Percentiles rank a stretch among this genome's conserved stretches.
Evolutionary conservation across 1,140 invertebrate genomes (phyloP).

Genomic region (Leptinotarsa lineolata): DNA sequence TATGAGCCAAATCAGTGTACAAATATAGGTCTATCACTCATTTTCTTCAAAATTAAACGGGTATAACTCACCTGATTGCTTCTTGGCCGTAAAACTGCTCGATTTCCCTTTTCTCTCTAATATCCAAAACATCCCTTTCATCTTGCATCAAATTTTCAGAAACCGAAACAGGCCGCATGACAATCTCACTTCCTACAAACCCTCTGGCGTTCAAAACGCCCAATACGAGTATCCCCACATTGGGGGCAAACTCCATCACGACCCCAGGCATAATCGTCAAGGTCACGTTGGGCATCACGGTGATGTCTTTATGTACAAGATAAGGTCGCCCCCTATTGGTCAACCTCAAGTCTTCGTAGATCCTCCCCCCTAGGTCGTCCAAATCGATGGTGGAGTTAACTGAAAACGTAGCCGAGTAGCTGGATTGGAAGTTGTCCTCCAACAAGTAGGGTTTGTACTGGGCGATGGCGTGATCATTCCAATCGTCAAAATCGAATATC

Average conservation of each 20-base stretch:
- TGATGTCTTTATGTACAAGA: conserved; percentile 87
- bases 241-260: conserved; percentile 91
- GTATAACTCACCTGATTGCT: conserved; percentile 58
- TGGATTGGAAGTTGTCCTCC: conserved; percentile 74
- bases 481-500: conserved; percentile 99
- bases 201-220: conserved; percentile 89
- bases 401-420: conserved; percentile 72
- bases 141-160: conserved; percentile 51
- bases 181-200: conserved; percentile 75
- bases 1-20: too few relatives aligned
- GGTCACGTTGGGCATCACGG: conserved; percentile 91
- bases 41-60: too few relatives aligned
- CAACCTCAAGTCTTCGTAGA: conserved; percentile 75
- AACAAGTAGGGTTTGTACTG: conserved; percentile 86
- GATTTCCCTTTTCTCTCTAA: conserved; percentile 55
- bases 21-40: too few relatives aligned
- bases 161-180: conserved; percentile 74
- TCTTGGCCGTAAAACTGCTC: conserved; percentile 59
- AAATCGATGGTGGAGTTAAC: conserved; percentile 62
- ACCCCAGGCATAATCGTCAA: conserved; percentile 90
- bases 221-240: conserved; percentile 95
- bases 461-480: conserved; percentile 97
- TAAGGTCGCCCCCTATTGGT: conserved; percentile 74
- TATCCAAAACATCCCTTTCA: background rate
- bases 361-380: conserved; percentile 80